Conservation (phyloP, 1,140 invertebrate species). For the Lepidotrigona ventralis region DNA sequence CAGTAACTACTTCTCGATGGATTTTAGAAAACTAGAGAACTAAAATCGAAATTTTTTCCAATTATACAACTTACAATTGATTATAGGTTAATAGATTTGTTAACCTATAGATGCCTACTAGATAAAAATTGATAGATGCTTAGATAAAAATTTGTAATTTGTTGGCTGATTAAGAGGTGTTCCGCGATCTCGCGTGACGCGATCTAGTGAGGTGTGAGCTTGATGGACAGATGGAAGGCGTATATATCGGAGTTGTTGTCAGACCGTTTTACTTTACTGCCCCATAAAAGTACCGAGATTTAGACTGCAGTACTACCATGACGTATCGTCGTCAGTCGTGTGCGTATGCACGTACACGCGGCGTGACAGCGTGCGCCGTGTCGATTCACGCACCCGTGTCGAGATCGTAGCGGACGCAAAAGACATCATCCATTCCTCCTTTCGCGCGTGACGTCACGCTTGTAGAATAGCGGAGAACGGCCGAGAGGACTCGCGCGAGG, state of each 20-base stretch:
- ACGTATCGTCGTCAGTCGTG: constrained; percentile 71
- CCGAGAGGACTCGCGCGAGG: background rate
- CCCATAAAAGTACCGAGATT: constrained; percentile 80
- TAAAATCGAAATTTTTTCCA: fast-evolving
- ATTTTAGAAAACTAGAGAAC: background rate
- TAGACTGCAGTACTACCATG: constrained; percentile 78
- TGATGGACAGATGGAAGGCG: constrained; percentile 66
- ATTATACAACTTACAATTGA: background rate
- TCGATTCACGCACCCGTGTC: background rate
- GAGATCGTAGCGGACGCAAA: constrained; percentile 14
- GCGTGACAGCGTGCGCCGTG: background rate
- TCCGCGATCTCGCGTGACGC: constrained; percentile 20
- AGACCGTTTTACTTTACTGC: constrained; percentile 80
- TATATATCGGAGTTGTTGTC: constrained; percentile 70
- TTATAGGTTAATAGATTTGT: background rate
- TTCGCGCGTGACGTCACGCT: constrained; percentile 44
- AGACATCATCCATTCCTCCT: constrained; percentile 46
- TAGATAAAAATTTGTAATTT: constrained; percentile 7
- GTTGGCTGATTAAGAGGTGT: constrained; percentile 28
- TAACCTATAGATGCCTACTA: background rate
- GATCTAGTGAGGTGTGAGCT: constrained; percentile 47
- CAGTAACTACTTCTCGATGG: background rate
- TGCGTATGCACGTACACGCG: constrained; percentile 34
- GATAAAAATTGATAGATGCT: too few relatives aligned
- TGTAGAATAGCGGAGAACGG: constrained; percentile 8